Conservation (phyloP, 1,140 invertebrate species). For the Tenebrio molitor region DNA sequence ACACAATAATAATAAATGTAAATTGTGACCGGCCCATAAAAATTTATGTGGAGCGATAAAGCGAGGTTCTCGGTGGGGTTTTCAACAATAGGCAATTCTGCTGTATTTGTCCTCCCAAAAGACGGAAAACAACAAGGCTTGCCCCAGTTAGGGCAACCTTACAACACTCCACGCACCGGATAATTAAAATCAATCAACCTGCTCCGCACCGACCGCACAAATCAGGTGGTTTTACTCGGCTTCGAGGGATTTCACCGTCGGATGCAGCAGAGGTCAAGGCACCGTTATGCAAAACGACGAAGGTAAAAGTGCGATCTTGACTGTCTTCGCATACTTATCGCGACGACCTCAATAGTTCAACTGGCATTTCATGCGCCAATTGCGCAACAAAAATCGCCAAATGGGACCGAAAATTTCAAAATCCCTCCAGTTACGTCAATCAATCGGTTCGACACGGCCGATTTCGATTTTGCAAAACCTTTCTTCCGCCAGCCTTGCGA, state of each 20-base stretch:
- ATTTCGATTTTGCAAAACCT: neutral
- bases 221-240: too few species aligned
- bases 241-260: neutral
- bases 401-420: too few species aligned
- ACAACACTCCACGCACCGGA: neutral
- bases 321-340: too few species aligned
- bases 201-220: too few species aligned
- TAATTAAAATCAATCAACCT: neutral
- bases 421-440: too few species aligned
- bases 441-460: too few species aligned
- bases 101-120: neutral
- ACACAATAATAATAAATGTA: neutral
- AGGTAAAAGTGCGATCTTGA: neutral
- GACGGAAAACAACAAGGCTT: too few species aligned
- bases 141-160: too few species aligned
- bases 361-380: neutral
- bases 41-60: neutral
- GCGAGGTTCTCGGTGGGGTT: neutral
- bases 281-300: neutral
- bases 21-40: neutral
- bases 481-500: neutral
- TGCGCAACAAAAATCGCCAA: neutral
- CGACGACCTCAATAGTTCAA: neutral
- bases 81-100: neutral
- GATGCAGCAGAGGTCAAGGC: neutral